Conservation (phyloP, 30 jellyfish, hydroid and myxozoan genomes). For the Aurelia coerulea region DNA sequence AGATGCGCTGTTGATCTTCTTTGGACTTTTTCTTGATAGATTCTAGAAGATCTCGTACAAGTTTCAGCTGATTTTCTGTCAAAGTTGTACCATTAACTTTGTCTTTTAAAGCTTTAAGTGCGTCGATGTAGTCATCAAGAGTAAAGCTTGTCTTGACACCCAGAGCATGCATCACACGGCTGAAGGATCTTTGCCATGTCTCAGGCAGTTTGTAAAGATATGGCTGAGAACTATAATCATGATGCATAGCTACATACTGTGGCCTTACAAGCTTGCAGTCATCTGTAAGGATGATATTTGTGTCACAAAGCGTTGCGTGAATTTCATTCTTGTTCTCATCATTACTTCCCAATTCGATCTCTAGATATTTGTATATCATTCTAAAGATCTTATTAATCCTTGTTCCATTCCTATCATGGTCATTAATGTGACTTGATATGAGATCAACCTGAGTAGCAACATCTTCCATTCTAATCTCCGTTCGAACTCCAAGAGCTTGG, state of each 20-base stretch:
- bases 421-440: neutral
- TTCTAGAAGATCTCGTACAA: conserved; percentile 50
- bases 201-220: conserved; percentile 41
- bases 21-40: conserved; percentile 6
- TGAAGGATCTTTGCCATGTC: neutral
- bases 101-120: conserved; percentile 5
- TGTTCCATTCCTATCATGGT: neutral
- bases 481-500: conserved; percentile 1
- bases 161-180: conserved; percentile 41
- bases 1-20: neutral
- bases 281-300: conserved; percentile 10
- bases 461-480: neutral
- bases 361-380: neutral
- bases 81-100: conserved; percentile 6
- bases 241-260: conserved; percentile 8
- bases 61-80: conserved; percentile 8
- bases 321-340: neutral
- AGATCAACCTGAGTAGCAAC: neutral
- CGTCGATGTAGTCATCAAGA: conserved; percentile 19
- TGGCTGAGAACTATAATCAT: conserved; percentile 33
- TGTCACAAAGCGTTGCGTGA: neutral
- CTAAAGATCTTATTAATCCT: neutral
- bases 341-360: no score
- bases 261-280: conserved; percentile 27
- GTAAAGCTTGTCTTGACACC: conserved; percentile 46